A percentile compares a stretch with the other conserved stretches of the same genome.
Evolutionary conservation across 2,888 invertebrate genomes (phyloP).

Genomic region (Clunio marinus): DNA sequence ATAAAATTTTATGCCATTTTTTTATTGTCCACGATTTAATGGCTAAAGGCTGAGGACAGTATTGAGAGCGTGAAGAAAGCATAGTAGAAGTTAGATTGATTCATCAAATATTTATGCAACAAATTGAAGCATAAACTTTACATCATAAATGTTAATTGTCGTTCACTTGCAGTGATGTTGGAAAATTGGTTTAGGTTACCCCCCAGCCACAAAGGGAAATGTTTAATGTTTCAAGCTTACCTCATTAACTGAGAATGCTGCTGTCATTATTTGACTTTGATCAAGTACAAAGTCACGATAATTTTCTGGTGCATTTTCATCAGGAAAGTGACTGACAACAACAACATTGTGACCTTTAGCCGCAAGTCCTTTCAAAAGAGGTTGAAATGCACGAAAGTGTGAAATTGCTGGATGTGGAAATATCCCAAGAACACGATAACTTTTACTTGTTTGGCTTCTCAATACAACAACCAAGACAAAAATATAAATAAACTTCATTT

Average conservation of each 20-base stretch:
- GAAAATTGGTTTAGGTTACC: no score
- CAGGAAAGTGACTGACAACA: slow-evolving; percentile 62
- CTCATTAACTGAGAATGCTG: not conserved
- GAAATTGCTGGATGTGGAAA: slow-evolving; percentile 66
- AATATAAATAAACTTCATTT: not conserved
- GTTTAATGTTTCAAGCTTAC: not conserved
- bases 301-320: slow-evolving; percentile 52
- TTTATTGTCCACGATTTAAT: slow-evolving; percentile 11
- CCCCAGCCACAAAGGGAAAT: no score
- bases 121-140: not conserved
- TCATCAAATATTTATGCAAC: slow-evolving; percentile 23
- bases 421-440: slow-evolving; percentile 55
- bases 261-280: slow-evolving; percentile 10
- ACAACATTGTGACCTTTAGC: slow-evolving; percentile 63
- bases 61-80: not conserved
- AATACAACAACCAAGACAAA: not conserved
- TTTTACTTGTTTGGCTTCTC: slow-evolving; percentile 4
- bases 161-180: not conserved
- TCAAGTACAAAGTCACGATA: slow-evolving; percentile 55
- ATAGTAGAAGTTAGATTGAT: slow-evolving; percentile 1
- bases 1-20: slow-evolving; percentile 20
- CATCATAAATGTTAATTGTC: slow-evolving; percentile 12
- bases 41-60: not conserved
- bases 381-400: slow-evolving; percentile 63
- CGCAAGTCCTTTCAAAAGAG: slow-evolving; percentile 58